Base-by-base conservation (phyloP, 2,888 invertebrate species). In the Cordilura impudica region DNA sequence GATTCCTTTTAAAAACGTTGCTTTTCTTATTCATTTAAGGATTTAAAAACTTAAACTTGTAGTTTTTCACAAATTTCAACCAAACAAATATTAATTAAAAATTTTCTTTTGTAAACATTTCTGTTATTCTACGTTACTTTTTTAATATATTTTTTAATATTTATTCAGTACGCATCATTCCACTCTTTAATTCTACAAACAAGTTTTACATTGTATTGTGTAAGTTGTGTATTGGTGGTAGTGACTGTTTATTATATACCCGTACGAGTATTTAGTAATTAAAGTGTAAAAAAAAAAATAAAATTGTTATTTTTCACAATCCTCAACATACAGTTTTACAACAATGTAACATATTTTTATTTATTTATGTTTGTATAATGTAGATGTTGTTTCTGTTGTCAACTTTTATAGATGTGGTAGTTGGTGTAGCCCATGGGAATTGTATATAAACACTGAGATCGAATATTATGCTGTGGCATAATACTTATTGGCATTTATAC, bases 71-170 rank as follows among this genome's bases (percentile, higher is more conserved):
- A 43, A 58, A 19, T 23, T 39, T n/a, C 1, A n/a, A 58, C 18
- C n/a, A 58, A 58, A 43, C 58, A 58, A 58, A 58, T 58, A 58
- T 58, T 58, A 58, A 58, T 58, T 58, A 39, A 58, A 58, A 58
- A 58, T 58, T 58, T 23, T 23, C 19, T 54, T 54, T 16, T 31
- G 10, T 7, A 29, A 18, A 16, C n/a, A n/a, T n/a, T n/a, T n/a
- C n/a, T n/a, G n/a, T n/a, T n/a, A n/a, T n/a, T n/a, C n/a, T n/a
- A n/a, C n/a, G n/a, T n/a, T n/a, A n/a, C n/a, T n/a, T n/a, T n/a
- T n/a, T n/a, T n/a, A n/a, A n/a, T n/a, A n/a, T n/a, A n/a, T n/a
- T 35, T 53, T 53, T 53, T 53, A 26, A 53, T 53, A 53, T 53
- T 39, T 58, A 35, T 21, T 43, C 58, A 43, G 39, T 43, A 43